These are phyloP conservation scores for Parascotia fuliginaria DNA, from an alignment of 2,888 invertebrate genomes.

Conservation along the genomic window DNA sequence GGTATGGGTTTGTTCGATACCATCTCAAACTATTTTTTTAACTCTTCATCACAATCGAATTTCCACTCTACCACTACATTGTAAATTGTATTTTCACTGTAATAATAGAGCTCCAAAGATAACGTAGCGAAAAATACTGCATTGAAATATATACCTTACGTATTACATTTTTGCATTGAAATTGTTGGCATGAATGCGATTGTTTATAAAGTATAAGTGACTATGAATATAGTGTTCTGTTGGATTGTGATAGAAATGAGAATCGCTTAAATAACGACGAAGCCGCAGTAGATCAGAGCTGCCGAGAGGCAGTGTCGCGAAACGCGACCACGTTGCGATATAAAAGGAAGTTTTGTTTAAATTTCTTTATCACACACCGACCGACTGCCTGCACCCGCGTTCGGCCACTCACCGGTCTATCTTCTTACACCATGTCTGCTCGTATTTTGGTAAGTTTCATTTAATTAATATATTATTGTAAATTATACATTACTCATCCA, in stretches of 20 bases:
- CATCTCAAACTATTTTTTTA: constrained; percentile 16
- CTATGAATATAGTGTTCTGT: constrained; percentile 45
- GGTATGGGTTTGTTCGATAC: constrained; percentile 3
- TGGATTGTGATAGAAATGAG: constrained; percentile 41
- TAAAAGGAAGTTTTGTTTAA: constrained; percentile 84
- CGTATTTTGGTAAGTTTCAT: constrained; percentile 79
- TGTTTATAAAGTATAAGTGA: constrained; percentile 14
- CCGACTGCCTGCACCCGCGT: constrained; percentile 67
- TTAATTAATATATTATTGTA: constrained; percentile 16
- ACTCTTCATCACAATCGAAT: constrained; percentile 36
- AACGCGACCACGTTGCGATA: constrained; percentile 83
- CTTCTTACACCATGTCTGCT: constrained; percentile 73
- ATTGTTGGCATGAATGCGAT: constrained; percentile 37
- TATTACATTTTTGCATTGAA: constrained; percentile 41
- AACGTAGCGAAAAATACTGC: constrained; percentile 14
- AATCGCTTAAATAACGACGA: constrained; percentile 34
- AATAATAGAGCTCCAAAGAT: constrained; percentile 46
- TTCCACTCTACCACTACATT: constrained; percentile 49
- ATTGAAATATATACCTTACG: constrained; percentile 45
- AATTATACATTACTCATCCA: constrained; percentile 13
- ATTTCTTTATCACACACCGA: constrained; percentile 82
- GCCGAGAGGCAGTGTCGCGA: constrained; percentile 80
- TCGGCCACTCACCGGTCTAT: constrained; percentile 62
- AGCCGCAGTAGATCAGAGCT: constrained; percentile 56
- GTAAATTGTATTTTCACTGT: constrained; percentile 57